Evolutionary conservation across 2,888 invertebrate species (phyloP), one percentile per base, ranked within the genome.

Genomic region (Hydriomena furcata): DNA sequence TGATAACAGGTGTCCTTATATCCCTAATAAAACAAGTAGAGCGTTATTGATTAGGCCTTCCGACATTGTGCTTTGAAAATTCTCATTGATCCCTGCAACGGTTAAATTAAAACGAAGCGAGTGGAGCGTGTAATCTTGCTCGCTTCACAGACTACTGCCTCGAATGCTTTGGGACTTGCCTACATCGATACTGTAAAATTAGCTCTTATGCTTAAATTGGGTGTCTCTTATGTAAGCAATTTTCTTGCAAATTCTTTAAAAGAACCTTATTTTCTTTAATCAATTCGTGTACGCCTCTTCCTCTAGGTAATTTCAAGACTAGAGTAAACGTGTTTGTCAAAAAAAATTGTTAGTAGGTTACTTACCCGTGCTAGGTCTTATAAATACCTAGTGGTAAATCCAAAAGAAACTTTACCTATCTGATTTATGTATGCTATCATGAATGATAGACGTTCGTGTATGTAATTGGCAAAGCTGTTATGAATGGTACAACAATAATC

Each of bases 91-190:
- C 73, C 71, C 60, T 68, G 61, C 66, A 68, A 68, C 61, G 65
- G 64, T 45, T 42, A 49, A 45, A 52, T 66, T 66, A 65, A 73
- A 71, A 68, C 65, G 63, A 57, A 67, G 53, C 55, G 52, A 47
- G 40, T 68, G 70, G 71, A 68, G 71, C 74, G 69, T 79, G 66
- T 72, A 73, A 66, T 74, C 61, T 71, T 65, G 60, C 61, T 63
- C 68, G 66, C 69, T 70, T 73, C 68, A 71, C 65, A 68, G 68
- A 51, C 61, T 61, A 49, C 59, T 58, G 64, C 52, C 59, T 63
- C 55, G 34, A 51, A 61, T 52, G 51, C 58, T 61, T 64, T 55
- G 57, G 52, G 55, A 59, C 61, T 61, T 60, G 57, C 60, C 62
- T 63, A 67, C 57, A 61, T 59, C 53, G 60, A 58, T 62, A 59